These are phyloP conservation scores for Orchesellides sinensis DNA, from an alignment of 2,888 invertebrate species.

Conservation along the genomic window DNA sequence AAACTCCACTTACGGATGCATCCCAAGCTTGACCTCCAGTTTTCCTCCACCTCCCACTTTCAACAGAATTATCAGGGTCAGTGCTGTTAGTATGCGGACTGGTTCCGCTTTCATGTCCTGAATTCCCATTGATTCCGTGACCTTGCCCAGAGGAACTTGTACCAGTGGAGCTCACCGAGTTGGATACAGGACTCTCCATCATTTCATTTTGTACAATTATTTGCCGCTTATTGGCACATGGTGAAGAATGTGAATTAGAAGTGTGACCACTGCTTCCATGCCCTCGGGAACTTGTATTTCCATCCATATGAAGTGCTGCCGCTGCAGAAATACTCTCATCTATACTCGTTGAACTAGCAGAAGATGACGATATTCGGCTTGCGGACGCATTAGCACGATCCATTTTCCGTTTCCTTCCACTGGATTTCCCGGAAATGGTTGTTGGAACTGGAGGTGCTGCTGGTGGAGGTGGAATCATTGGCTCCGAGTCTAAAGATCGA, in stretches of 20 bases:
- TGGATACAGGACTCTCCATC: slow-evolving; percentile 68
- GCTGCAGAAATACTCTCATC: slow-evolving; percentile 65
- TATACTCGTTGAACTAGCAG: slow-evolving; percentile 27
- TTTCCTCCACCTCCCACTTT: slow-evolving; percentile 73
- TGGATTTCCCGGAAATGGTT: slow-evolving; percentile 70
- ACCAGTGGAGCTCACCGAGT: slow-evolving; percentile 41
- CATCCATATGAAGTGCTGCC: slow-evolving; percentile 60
- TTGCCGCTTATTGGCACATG: slow-evolving; percentile 73
- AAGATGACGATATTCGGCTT: slow-evolving; percentile 11
- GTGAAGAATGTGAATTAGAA: slow-evolving; percentile 67
- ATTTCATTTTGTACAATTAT: slow-evolving; percentile 75
- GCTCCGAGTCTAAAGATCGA: slow-evolving; percentile 74
- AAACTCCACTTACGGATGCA: slow-evolving; percentile 67
- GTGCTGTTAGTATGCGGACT: slow-evolving; percentile 72
- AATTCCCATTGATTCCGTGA: slow-evolving; percentile 66
- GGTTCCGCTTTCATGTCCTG: slow-evolving; percentile 72
- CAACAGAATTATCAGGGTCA: slow-evolving; percentile 71
- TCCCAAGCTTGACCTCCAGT: slow-evolving; percentile 73
- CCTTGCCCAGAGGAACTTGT: slow-evolving; percentile 63
- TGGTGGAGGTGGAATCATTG: slow-evolving; percentile 78
- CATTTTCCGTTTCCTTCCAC: slow-evolving; percentile 76
- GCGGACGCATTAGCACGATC: slow-evolving; percentile 44
- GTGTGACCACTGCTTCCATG: slow-evolving; percentile 34
- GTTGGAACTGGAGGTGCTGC: slow-evolving; percentile 76
- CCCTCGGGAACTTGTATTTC: slow-evolving; percentile 41